These are phyloP conservation scores for Spizaetus ornatus DNA, from an alignment of 2,113 vertebrate genomes.

Conservation along the genomic window DNA sequence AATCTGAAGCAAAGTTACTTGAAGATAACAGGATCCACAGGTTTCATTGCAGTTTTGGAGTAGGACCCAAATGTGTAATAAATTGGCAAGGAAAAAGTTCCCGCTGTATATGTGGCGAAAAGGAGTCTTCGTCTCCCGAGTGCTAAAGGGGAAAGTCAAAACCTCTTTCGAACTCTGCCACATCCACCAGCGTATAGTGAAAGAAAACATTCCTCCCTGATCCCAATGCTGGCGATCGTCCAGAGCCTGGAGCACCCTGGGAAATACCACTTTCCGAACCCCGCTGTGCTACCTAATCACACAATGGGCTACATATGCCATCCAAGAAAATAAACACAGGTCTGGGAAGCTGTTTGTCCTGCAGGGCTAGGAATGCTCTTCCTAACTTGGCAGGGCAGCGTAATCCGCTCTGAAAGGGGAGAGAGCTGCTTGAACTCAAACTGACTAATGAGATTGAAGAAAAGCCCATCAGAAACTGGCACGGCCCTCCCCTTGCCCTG, in stretches of 20 bases:
- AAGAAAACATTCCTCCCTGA: conserved; percentile 61
- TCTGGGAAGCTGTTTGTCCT: conserved; percentile 67
- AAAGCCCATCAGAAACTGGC: conserved; percentile 47
- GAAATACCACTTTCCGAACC: conserved; percentile 54
- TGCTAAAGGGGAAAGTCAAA: conserved; percentile 24
- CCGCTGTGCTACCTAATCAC: conserved; percentile 62
- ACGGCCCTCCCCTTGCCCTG: neutral
- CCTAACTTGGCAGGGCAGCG: conserved; percentile 57
- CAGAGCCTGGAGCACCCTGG: conserved; percentile 49
- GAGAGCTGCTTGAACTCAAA: conserved; percentile 56
- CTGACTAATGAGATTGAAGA: conserved; percentile 48
- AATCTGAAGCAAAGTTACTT: neutral
- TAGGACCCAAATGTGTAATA: neutral
- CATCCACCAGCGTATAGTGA: conserved; percentile 23
- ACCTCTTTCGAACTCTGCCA: conserved; percentile 1
- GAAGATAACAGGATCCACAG: neutral
- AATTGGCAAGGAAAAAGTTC: neutral
- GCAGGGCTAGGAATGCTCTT: conserved; percentile 64
- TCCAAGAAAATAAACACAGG: conserved; percentile 68
- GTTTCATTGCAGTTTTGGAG: neutral
- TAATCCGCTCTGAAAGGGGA: conserved; percentile 60
- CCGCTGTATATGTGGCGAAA: neutral
- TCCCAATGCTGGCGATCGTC: neutral
- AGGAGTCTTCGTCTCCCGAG: neutral
- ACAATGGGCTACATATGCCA: conserved; percentile 67